phyloP scores from a whole-genome alignment of 2,797 vertebrate genomes.

The Arnoldichthys spilopterus region DNA sequence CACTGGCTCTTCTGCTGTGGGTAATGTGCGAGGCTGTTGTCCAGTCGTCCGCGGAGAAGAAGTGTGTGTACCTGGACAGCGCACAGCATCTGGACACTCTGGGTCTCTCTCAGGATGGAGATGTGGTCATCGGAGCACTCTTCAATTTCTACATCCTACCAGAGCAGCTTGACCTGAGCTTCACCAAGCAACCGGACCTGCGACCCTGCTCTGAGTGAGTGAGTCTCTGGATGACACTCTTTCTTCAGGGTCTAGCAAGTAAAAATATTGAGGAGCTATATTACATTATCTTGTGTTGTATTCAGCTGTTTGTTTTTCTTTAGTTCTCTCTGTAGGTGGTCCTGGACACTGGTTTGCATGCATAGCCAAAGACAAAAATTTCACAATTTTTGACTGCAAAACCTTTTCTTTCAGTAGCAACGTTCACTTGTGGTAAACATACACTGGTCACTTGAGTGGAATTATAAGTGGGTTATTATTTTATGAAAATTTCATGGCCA shows the following conservation, averaged over 20 bases:
- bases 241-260: not conserved
- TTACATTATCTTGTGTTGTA: not conserved
- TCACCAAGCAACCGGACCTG: slow-evolving; percentile 59
- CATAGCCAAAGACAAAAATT: not conserved
- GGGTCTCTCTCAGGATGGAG: slow-evolving; percentile 74
- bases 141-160: slow-evolving; percentile 69
- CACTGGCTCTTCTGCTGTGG: slow-evolving; percentile 26
- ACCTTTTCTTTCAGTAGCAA: not conserved
- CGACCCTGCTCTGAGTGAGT: slow-evolving; percentile 72
- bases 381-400: not conserved
- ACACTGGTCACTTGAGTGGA: no score
- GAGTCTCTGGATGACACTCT: not conserved
- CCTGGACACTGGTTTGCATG: not conserved
- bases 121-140: slow-evolving; percentile 77
- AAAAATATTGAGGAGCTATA: not conserved
- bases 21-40: slow-evolving; percentile 10
- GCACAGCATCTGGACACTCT: slow-evolving; percentile 38
- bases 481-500: no score
- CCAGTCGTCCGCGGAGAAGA: slow-evolving; percentile 14
- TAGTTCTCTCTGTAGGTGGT: not conserved
- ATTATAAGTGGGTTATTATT: no score
- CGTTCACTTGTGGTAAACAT: no score
- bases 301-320: not conserved
- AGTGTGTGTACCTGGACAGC: slow-evolving; percentile 57
- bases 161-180: slow-evolving; percentile 59